Conservation (phyloP, 1,140 invertebrate genomes). For the Dendroctonus valens region DNA sequence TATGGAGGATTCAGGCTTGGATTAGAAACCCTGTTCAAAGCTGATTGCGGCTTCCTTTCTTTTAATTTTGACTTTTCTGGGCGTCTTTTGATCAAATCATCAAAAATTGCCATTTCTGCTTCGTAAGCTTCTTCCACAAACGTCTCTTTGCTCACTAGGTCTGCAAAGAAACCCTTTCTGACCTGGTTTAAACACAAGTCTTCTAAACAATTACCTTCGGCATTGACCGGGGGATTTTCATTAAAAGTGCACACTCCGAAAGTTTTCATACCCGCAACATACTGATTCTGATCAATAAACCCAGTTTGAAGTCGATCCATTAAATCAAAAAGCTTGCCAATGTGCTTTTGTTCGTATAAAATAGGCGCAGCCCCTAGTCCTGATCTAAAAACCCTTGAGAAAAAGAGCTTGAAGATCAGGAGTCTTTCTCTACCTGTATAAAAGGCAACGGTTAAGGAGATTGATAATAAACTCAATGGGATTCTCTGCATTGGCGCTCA, state of each 20-base stretch:
- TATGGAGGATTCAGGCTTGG: constrained; percentile 14
- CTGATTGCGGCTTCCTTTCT: neutral
- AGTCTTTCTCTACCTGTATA: constrained; percentile 46
- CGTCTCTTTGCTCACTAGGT: constrained; percentile 30
- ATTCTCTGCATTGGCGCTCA: constrained; percentile 49
- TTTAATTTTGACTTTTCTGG: constrained; percentile 7
- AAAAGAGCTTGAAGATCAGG: neutral
- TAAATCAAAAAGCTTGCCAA: constrained; percentile 42
- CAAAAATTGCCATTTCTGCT: constrained; percentile 26
- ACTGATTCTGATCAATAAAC: constrained; percentile 43
- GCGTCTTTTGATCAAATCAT: constrained; percentile 33
- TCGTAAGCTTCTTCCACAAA: constrained; percentile 42
- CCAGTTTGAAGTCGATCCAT: constrained; percentile 45
- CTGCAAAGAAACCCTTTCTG: neutral
- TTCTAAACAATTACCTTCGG: constrained; percentile 25
- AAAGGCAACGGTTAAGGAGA: constrained; percentile 53
- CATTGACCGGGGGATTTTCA: constrained; percentile 31
- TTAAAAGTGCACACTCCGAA: constrained; percentile 41
- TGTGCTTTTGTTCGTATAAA: constrained; percentile 46
- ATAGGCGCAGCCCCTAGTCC: constrained; percentile 52
- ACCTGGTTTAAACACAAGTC: neutral
- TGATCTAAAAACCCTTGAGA: constrained; percentile 18
- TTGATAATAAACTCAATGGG: constrained; percentile 53
- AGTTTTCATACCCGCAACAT: constrained; percentile 41
- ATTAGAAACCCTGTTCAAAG: constrained; percentile 11